Evolutionary conservation across 2,888 invertebrate species (phyloP), one percentile per base, ranked within the genome.

Genomic region (Acholoe squamosa): DNA sequence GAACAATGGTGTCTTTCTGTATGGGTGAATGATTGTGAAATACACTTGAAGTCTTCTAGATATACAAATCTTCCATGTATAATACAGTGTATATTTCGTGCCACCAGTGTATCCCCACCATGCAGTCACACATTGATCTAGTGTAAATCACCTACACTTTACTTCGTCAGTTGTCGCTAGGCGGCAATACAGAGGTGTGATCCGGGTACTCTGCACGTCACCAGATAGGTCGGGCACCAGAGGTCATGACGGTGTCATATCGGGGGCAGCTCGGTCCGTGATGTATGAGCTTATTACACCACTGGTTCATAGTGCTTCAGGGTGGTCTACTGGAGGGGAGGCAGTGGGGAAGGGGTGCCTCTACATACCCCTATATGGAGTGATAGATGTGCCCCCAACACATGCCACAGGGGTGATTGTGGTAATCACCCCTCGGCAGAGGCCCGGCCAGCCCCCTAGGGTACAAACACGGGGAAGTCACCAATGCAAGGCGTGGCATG

Each of bases 301-400:
- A 80, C 80, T 80, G 80, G 80, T 80, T 80, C 80, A 80, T 43
- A 80, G n/a, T 34, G 80, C 80, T 80, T 80, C 80, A n/a, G 80
- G 80, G 80, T 80, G 80, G 80, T 80, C 80, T 43, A 43, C 43
- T 80, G 80, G 34, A 33, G 33, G 80, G 3, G 10, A 10, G 43
- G 43, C 5, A 7, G 43, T 7, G 43, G 43, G 43, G 43, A 10
- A 10, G 43, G 43, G 43, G 43, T 10, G 5, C 43, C 10, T 43
- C 43, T 12, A 16, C 34, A 16, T 80, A 80, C 80, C 80, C 80
- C 80, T 34, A 80, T 80, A 80, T 33, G 25, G 76, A 25, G 31
- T 76, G 76, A 76, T 76, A 76, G 76, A 76, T 76, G 76, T 31
- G 76, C 76, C 76, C 76, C 76, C 31, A 76, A 25, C 76, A 76